These are phyloP conservation scores for Bufotes viridis DNA, from an alignment of 2,797 vertebrate genomes.

Conservation along the genomic window DNA sequence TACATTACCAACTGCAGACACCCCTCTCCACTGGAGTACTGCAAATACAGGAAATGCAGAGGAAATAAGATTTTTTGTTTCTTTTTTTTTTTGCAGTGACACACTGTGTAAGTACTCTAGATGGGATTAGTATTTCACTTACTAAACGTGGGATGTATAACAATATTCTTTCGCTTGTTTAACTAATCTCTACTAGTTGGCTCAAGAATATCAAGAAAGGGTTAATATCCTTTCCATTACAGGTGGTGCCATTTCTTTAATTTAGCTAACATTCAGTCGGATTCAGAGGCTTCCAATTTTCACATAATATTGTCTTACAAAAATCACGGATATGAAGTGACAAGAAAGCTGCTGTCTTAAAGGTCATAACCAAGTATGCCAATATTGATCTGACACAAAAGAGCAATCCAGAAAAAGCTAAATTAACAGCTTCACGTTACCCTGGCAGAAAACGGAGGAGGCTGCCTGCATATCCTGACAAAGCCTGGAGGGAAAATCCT, in stretches of 20 bases:
- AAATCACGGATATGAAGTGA: slow-evolving; percentile 22
- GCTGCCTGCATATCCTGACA: not conserved
- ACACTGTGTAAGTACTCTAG: too few species aligned
- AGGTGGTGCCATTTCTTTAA: not conserved
- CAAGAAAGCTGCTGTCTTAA: slow-evolving; percentile 21
- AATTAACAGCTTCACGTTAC: slow-evolving; percentile 24
- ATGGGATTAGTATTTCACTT: not conserved
- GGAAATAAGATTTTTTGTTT: too few species aligned
- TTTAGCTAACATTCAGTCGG: not conserved
- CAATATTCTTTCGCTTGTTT: not conserved
- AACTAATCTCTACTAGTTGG: not conserved
- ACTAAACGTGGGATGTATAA: not conserved
- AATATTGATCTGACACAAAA: slow-evolving; percentile 42
- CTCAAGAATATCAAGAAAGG: not conserved
- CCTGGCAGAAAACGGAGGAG: not conserved
- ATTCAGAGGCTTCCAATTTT: not conserved
- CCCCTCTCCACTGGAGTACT: too few species aligned
- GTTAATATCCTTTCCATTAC: not conserved
- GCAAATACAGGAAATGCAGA: too few species aligned
- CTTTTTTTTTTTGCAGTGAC: too few species aligned
- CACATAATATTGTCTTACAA: slow-evolving; percentile 40
- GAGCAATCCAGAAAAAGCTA: slow-evolving; percentile 3
- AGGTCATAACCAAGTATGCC: slow-evolving; percentile 25
- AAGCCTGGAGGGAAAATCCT: not conserved
- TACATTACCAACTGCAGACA: too few species aligned